These are phyloP conservation scores for Caradrina kadenii DNA, from an alignment of 2,888 invertebrate genomes.

Conservation along the genomic window DNA sequence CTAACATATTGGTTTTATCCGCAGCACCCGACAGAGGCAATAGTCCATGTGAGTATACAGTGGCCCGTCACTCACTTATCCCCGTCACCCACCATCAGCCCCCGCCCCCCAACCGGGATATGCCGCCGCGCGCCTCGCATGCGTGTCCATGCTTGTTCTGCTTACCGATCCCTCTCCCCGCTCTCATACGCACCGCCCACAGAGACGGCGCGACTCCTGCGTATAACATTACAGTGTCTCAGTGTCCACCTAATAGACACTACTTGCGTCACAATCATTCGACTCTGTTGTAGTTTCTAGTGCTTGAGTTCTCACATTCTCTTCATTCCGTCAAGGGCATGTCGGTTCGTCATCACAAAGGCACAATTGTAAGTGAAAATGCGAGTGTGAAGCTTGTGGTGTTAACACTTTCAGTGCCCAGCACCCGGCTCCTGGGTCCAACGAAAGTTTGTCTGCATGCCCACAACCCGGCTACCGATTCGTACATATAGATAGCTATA, in stretches of 20 bases:
- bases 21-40: constrained; percentile 96
- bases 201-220: no score
- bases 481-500: no score
- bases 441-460: no score
- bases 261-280: constrained; percentile 1
- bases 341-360: not conserved
- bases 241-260: no score
- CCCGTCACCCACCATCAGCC: not conserved
- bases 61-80: constrained; percentile 1
- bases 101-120: no score
- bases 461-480: no score
- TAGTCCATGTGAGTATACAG: constrained; percentile 96
- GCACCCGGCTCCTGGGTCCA: no score
- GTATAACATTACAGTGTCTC: no score
- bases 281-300: no score
- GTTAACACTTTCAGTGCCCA: no score
- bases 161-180: not conserved
- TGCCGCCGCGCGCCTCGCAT: not conserved
- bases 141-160: not conserved
- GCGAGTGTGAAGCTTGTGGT: constrained; percentile 20
- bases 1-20: constrained; percentile 88
- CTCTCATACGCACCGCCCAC: constrained; percentile 8
- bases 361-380: not conserved
- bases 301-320: constrained; percentile 9
- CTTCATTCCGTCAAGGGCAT: constrained; percentile 19